Percentiles rank a stretch among this genome's conserved stretches.
Evolutionary conservation across 2,888 invertebrate genomes (phyloP).

Genomic region (Folsomia candida): DNA sequence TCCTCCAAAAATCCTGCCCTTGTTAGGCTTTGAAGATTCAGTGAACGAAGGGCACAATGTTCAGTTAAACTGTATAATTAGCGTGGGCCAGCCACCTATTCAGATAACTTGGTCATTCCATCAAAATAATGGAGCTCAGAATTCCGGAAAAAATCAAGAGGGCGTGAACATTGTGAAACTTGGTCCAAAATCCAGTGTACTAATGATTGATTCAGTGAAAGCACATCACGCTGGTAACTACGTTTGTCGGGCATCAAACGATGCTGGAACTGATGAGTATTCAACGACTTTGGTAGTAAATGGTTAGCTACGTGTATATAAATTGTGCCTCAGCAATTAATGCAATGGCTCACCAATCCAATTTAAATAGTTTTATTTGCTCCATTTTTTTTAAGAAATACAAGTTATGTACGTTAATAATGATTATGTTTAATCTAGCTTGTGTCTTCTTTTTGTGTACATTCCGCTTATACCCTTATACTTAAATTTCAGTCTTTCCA

Average conservation of each 20-base stretch:
- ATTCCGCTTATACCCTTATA: background rate
- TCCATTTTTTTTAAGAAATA: no score
- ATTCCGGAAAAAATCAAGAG: constrained; percentile 64
- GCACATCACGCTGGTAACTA: constrained; percentile 70
- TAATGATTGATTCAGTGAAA: constrained; percentile 66
- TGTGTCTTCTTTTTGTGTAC: no score
- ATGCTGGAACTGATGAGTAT: constrained; percentile 68
- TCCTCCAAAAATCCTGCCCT: constrained; percentile 63
- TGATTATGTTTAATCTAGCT: no score
- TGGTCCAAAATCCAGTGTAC: constrained; percentile 62
- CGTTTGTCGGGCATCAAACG: constrained; percentile 69
- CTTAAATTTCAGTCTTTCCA: constrained; percentile 51
- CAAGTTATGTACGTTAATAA: no score
- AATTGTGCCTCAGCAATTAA: constrained; percentile 4
- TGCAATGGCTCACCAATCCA: background rate
- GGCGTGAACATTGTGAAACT: constrained; percentile 60
- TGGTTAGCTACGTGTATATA: no score
- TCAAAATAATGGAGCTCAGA: constrained; percentile 62
- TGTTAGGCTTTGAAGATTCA: constrained; percentile 62
- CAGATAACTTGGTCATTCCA: constrained; percentile 73
- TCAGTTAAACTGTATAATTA: constrained; percentile 67
- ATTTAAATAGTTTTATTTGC: background rate
- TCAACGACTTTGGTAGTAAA: constrained; percentile 71
- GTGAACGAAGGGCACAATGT: constrained; percentile 73
- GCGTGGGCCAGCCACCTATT: constrained; percentile 76